Evolutionary conservation across 2,888 invertebrate species (phyloP), one percentile per base, ranked within the genome.

Genomic region (Cantharis lateralis): DNA sequence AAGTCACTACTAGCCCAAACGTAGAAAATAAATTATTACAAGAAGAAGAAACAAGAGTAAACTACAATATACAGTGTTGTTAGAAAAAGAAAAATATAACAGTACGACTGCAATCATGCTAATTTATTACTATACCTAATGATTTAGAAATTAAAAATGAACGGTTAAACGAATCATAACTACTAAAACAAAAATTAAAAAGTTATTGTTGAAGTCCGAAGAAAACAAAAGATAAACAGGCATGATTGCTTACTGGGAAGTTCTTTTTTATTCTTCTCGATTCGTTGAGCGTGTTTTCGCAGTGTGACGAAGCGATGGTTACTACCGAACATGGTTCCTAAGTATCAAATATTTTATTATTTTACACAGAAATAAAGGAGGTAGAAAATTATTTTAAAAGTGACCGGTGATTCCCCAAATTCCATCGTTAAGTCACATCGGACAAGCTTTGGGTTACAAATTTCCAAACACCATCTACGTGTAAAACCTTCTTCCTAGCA

Each of bases 201-300:
- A 13, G 62, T 63, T 66, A 64, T 61, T 66, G 70, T 66, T 24
- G 28, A 66, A 61, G 63, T 63, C 62, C 18, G 68, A 71, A 72
- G 64, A 15, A 32, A 63, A 64, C 61, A 15, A 75, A 70, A n/a
- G 70, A 16, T 20, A 63, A 63, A 63, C 63, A 63, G 63, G 77
- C 74, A 74, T 66, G 71, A 75, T 72, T 70, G 78, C 78, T 78
- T 78, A 78, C 78, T 75, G 68, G 66, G 64, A 70, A 64, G 70
- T 70, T 68, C 66, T 68, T 70, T 70, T 73, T 73, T 24, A 24
- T 24, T 32, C 72, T 72, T 70, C 15, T 24, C 66, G 75, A 48
- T 26, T 26, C 11, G 63, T 78, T 75, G 70, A 61, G 62, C 70
- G 62, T 66, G 70, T 75, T 72, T 72, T 75, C 66, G 70, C 78